These are phyloP conservation scores for Reinhardtius hippoglossoides DNA, from an alignment of 2,113 vertebrate genomes.

Conservation along the genomic window DNA sequence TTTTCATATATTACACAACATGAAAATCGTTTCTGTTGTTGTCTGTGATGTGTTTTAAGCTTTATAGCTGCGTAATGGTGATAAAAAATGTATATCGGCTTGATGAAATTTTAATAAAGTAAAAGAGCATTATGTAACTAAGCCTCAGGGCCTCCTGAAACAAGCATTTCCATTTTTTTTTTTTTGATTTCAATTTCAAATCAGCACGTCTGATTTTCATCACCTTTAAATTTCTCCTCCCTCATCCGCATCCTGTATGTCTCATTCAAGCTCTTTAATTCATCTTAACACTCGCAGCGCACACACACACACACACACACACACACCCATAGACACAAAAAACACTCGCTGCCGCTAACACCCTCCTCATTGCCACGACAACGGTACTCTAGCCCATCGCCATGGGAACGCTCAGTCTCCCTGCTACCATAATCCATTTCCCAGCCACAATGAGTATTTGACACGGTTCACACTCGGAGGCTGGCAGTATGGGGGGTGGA, in stretches of 20 bases:
- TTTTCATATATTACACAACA: background rate
- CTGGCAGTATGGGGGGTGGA: slow-evolving; percentile 63
- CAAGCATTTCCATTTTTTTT: background rate
- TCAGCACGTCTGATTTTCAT: background rate
- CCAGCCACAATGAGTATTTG: slow-evolving; percentile 81
- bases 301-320: slow-evolving; percentile 11
- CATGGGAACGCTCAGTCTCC: slow-evolving; percentile 80
- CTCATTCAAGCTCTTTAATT: slow-evolving; percentile 44
- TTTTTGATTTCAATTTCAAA: background rate
- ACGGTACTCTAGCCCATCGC: slow-evolving; percentile 70
- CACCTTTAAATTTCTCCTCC: background rate
- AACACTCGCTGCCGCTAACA: slow-evolving; percentile 38
- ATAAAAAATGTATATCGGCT: slow-evolving; percentile 36
- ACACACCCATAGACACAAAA: slow-evolving; percentile 37
- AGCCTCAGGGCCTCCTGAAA: slow-evolving; percentile 1
- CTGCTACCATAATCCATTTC: slow-evolving; percentile 81
- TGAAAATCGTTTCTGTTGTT: background rate
- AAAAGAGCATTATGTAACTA: slow-evolving; percentile 30
- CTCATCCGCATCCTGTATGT: background rate
- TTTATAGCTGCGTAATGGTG: slow-evolving; percentile 1
- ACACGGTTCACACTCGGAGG: slow-evolving; percentile 75
- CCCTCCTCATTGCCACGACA: slow-evolving; percentile 74
- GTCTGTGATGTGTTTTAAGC: background rate
- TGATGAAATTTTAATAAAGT: slow-evolving; percentile 40
- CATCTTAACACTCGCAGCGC: slow-evolving; percentile 38